Base-by-base conservation (phyloP, 2,113 vertebrate genomes). In the Piprites chloris region DNA sequence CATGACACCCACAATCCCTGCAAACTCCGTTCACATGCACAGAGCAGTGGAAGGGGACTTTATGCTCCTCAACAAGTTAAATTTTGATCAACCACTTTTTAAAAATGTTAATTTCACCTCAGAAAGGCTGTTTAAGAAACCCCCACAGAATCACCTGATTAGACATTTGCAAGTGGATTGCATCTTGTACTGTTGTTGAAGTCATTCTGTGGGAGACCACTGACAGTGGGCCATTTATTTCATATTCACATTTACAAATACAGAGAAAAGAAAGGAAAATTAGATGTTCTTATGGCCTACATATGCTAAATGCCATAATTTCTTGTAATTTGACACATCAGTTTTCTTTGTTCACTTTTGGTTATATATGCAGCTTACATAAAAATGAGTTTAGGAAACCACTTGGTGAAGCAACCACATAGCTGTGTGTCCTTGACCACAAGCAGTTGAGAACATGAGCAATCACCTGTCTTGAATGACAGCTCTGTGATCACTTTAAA, bases 401-500 rank as follows among this genome's bases (percentile, higher is more conserved):
- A 47, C 14, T 65, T 20, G 15, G 5, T 63, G 20, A 56, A 89
- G 52, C 8, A 32, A 33, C 6, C 56, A 71, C 52, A 49, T 2
- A 37, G 19, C 10, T 58, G 18, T 42, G 22, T 14, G 56, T 58
- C 74, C 61, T 87, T 68, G 62, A 56, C 37, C 49, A 42, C 18
- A 39, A 87, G 28, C n/a, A 76, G 32, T 1, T 5, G 11, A 55
- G 50, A 79, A 55, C 41, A 33, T 4, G 9, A 89, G 66, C 32
- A 15, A 13, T 53, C 21, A 1, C 9, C 14, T 53, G 2, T n/a
- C 30, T 56, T 5, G 0, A 41, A 7, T 21, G 14, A 50, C 33
- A 74, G 37, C 14, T 84, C 42, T 47, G 24, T 71, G 42, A 35
- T 27, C 44, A n/a, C 5, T 69, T 90, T 53, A 79, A 69, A 87